A percentile compares a stretch with the other conserved stretches of the same genome.
These are phyloP conservation scores for Dasyprocta punctata DNA, from an alignment of 2,113 vertebrate species.

Conservation along the genomic window DNA sequence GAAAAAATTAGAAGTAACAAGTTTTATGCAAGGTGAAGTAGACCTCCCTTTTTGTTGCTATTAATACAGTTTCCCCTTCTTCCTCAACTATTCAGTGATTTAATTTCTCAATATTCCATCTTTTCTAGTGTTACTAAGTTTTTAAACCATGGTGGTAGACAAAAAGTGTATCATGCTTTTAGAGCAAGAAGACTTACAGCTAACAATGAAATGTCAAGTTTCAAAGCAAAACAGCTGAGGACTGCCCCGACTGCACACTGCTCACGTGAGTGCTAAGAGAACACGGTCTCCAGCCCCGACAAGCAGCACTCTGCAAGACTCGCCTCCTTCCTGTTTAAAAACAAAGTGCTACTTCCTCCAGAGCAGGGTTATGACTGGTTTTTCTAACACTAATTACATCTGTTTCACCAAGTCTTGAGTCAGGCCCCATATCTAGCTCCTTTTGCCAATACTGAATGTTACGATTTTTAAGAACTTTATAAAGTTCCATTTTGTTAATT, in stretches of 20 bases:
- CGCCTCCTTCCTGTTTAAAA: not conserved
- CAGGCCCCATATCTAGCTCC: not conserved
- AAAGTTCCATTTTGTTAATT: not conserved
- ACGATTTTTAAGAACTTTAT: constrained; percentile 10
- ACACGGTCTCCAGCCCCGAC: not conserved
- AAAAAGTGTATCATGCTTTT: not conserved
- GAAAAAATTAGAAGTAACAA: not conserved
- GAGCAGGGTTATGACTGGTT: not conserved
- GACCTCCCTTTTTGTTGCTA: not conserved
- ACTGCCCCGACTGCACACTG: not conserved
- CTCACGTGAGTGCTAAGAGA: not conserved
- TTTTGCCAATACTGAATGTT: not conserved
- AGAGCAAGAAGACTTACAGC: not conserved
- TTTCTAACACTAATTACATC: not conserved
- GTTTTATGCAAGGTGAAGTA: not conserved
- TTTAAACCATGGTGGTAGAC: not conserved
- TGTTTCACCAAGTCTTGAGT: not conserved
- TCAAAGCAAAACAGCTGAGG: not conserved
- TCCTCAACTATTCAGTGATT: not conserved
- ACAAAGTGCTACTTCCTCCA: not conserved
- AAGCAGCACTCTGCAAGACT: not conserved
- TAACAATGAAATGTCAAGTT: not conserved
- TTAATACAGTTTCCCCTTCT: not conserved
- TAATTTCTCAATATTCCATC: not conserved
- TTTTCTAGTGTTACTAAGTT: not conserved